Percentiles rank a stretch among this genome's conserved stretches.
Evolutionary conservation across 2,797 vertebrate species (phyloP).

Genomic region (Aldrovandia affinis): DNA sequence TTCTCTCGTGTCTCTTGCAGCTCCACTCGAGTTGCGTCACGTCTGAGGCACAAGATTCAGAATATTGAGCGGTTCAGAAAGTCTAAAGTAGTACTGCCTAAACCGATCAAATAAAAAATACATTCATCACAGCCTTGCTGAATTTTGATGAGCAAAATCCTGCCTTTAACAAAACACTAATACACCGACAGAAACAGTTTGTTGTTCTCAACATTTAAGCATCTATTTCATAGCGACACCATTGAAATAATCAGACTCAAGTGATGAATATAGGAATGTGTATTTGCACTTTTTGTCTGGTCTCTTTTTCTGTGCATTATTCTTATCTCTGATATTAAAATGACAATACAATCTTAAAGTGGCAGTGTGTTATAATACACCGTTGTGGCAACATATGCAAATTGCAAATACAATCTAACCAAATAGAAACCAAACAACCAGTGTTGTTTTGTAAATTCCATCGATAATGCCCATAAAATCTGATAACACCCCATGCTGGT

Average conservation of each 20-base stretch:
- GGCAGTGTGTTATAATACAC: too few species aligned
- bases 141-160: neutral
- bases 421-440: too few species aligned
- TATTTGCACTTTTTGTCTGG: neutral
- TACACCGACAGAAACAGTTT: neutral
- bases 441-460: too few species aligned
- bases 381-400: too few species aligned
- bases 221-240: neutral
- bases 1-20: neutral
- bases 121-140: neutral
- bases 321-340: neutral
- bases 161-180: neutral
- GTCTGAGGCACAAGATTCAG: neutral
- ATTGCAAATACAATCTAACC: too few species aligned
- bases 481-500: too few species aligned
- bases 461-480: too few species aligned
- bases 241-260: neutral
- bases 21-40: neutral
- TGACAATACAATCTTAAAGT: neutral
- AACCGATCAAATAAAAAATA: neutral
- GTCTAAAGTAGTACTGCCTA: neutral
- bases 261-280: neutral
- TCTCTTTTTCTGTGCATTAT: neutral
- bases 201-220: neutral
- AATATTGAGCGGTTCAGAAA: neutral